Evolutionary conservation across 2,113 vertebrate genomes (phyloP).

Genomic region (Mystacornis crossleyi): DNA sequence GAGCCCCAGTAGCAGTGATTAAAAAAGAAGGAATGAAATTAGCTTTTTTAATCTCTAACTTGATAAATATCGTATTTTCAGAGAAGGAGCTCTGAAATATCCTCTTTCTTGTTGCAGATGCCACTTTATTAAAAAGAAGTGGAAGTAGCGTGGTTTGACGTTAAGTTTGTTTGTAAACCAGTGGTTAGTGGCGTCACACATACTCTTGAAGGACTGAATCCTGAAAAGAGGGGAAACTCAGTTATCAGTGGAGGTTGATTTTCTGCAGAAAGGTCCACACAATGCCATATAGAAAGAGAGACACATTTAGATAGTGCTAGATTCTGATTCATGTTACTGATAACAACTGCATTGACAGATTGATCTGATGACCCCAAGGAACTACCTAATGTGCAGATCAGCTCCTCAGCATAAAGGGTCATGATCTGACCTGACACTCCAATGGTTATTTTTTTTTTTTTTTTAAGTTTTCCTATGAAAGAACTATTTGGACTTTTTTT

Average conservation of each 20-base stretch:
- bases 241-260: neutral
- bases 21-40: neutral
- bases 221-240: neutral
- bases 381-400: neutral
- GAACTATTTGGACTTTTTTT: rapidly evolving
- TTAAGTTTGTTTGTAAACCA: neutral
- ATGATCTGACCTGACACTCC: neutral
- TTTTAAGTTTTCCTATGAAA: neutral
- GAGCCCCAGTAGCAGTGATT: neutral
- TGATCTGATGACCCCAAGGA: neutral
- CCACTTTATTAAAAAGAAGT: neutral
- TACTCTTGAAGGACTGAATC: neutral
- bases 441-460: neutral
- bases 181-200: neutral
- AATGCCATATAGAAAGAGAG: neutral
- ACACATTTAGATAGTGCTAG: neutral
- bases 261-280: neutral
- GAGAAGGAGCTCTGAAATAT: neutral
- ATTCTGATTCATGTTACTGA: neutral
- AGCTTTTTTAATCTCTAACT: neutral
- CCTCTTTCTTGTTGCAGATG: neutral
- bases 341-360: neutral
- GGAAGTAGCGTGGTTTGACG: neutral
- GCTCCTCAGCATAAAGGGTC: neutral
- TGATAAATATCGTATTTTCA: neutral